A percentile compares a stretch with the other conserved stretches of the same genome.
Conservation (phyloP, 1,140 invertebrate genomes). For the Cryptotermes secundus region DNA sequence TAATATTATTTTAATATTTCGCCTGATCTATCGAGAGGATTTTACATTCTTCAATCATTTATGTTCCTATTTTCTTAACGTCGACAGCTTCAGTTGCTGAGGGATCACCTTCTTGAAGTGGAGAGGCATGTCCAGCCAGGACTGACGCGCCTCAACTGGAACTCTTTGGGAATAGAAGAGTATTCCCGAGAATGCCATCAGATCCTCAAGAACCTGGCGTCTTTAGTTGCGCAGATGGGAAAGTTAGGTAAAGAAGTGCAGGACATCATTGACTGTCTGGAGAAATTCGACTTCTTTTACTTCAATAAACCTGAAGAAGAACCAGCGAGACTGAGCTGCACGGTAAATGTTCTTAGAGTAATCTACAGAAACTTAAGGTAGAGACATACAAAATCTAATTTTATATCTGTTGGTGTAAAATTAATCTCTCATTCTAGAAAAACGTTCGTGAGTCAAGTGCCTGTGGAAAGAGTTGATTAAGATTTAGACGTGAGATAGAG, state of each 20-base stretch:
- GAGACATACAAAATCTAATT: too few relatives aligned
- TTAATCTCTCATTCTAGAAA: too few relatives aligned
- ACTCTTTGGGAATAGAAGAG: slow-evolving; percentile 74
- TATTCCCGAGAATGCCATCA: slow-evolving; percentile 61
- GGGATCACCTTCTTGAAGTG: slow-evolving; percentile 66
- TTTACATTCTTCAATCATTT: not conserved
- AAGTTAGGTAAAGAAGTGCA: slow-evolving; percentile 73
- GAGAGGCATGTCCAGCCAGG: slow-evolving; percentile 75
- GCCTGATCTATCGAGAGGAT: not conserved
- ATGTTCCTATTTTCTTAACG: slow-evolving; percentile 35
- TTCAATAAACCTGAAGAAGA: slow-evolving; percentile 40
- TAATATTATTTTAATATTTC: slow-evolving; percentile 5
- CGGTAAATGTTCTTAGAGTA: slow-evolving; percentile 38
- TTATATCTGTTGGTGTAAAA: too few relatives aligned
- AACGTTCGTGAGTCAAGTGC: too few relatives aligned
- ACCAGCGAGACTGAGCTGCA: slow-evolving; percentile 42
- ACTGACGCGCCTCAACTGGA: slow-evolving; percentile 78
- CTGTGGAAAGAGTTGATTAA: too few relatives aligned
- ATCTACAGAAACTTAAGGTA: too few relatives aligned
- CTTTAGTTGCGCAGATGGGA: slow-evolving; percentile 69
- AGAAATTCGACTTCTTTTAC: slow-evolving; percentile 59
- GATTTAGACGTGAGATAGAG: too few relatives aligned
- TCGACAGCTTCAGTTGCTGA: slow-evolving; percentile 60
- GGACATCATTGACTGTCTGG: slow-evolving; percentile 56
- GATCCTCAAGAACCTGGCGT: slow-evolving; percentile 59